phyloP scores from a whole-genome alignment of 1,140 invertebrate species.

The Drosophila chauvacae region DNA sequence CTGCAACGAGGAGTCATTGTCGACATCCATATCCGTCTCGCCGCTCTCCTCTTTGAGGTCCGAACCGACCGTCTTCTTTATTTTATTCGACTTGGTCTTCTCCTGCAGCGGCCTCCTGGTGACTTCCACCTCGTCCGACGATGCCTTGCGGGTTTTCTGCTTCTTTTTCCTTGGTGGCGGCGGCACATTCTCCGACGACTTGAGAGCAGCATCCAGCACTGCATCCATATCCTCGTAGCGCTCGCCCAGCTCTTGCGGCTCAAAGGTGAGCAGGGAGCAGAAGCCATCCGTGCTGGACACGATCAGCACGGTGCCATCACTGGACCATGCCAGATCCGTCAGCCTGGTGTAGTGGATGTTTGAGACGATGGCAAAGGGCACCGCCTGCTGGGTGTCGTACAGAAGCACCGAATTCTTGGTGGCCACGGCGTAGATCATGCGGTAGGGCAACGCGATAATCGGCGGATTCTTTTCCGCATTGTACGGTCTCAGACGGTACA shows the following conservation, averaged over 20 bases:
- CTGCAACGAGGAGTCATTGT: constrained; percentile 67
- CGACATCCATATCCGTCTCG: constrained; percentile 51
- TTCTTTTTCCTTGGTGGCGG: constrained; percentile 36
- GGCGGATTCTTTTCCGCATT: constrained; percentile 85
- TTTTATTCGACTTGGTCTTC: constrained; percentile 42
- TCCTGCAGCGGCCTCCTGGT: constrained; percentile 52
- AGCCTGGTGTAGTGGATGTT: constrained; percentile 97
- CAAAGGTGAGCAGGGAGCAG: constrained; percentile 95
- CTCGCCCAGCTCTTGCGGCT: constrained; percentile 92
- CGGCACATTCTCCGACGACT: constrained; percentile 41
- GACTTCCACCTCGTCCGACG: constrained; percentile 46
- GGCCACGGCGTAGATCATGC: constrained; percentile 95
- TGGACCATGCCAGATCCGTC: constrained; percentile 96
- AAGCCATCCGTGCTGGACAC: constrained; percentile 98
- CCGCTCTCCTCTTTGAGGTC: constrained; percentile 14
- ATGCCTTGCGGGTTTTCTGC: constrained; percentile 53
- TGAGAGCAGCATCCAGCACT: constrained; percentile 59
- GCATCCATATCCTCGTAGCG: constrained; percentile 85
- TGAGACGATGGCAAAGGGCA: constrained; percentile 93
- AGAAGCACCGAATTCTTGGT: constrained; percentile 94
- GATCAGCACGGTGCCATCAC: constrained; percentile 92
- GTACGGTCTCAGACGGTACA: constrained; percentile 88
- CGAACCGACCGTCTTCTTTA: neutral
- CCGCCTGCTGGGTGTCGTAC: constrained; percentile 95
- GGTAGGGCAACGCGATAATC: constrained; percentile 89